Evolutionary conservation across 2,888 invertebrate genomes (phyloP), one percentile per base, ranked within the genome.

Genomic region (Aspidiotus destructor): DNA sequence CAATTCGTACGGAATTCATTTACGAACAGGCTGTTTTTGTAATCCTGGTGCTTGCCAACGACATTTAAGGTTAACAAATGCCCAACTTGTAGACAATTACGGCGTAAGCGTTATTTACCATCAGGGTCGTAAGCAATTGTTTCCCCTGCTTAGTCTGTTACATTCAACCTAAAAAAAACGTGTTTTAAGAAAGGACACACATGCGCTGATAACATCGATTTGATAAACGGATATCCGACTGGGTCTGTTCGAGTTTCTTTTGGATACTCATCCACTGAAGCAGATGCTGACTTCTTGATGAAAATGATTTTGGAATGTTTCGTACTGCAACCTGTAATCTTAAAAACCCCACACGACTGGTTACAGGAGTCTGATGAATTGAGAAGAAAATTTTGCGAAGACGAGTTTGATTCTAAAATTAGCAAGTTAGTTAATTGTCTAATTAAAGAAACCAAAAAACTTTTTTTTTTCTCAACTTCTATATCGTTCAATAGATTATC

Each of bases 1-100:
- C 0, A 87, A 91, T 73, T 79, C 95, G 65, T 87, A 92, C 76
- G 86, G 87, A 73, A 87, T 98, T 63, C 86, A 87, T 73, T 77
- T 98, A 54, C 83, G 98, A 72, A 93, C 93, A 1, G 98, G 98
- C 0, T 97, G 97, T 76, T 94, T 96, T 77, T 98, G 98, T 77
- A 98, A 98, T 79, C 88, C 94, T 1, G 98, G 97, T 13, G 89
- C 95, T 2, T 97, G 97, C 76, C 91, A 94, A 76, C 80, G 85
- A 62, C 88, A 89, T 75, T 79, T 97, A 60, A 78, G 80, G 8
- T 79, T 92, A 9, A 81, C 84, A 0, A 82, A 86, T 64, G 80
- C 83, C 13, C 86, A 89, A 68, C 81, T 95, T 72, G 84, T 85
- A 73, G 81, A 83, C 42, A 89, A 94, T 77, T 92, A 85, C 77